A percentile compares a stretch with the other conserved stretches of the same genome.
These are phyloP conservation scores for Turdus rufiventris DNA, from an alignment of 2,113 vertebrate species.

Conservation along the genomic window DNA sequence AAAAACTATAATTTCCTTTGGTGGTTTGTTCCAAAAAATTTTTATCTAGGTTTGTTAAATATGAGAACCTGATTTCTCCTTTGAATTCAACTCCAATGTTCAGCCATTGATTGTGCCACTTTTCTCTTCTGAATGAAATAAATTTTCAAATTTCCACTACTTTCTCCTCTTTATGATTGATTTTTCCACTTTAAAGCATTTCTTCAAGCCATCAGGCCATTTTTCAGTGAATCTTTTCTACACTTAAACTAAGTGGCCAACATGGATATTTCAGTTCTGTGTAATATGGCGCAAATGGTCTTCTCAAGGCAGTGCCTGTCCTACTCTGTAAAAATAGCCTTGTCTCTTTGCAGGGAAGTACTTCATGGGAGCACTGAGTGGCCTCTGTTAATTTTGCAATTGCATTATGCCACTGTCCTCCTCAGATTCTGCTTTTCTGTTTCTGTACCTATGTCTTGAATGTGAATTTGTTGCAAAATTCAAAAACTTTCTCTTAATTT, in stretches of 20 bases:
- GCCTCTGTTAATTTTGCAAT: neutral
- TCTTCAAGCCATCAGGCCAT: neutral
- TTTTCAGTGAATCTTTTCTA: neutral
- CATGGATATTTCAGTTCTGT: accelerated
- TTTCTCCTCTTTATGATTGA: neutral
- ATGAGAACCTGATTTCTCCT: neutral
- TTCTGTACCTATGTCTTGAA: neutral
- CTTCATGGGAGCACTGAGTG: neutral
- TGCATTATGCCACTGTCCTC: neutral
- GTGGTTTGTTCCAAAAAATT: neutral
- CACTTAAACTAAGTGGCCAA: neutral
- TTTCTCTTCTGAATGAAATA: neutral
- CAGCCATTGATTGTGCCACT: neutral
- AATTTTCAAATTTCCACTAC: neutral
- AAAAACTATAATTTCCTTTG: neutral
- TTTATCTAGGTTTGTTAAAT: neutral
- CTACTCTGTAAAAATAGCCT: neutral
- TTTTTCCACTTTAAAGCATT: neutral
- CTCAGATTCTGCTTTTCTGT: neutral
- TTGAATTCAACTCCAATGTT: neutral
- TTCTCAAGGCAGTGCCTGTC: neutral
- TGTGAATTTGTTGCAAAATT: neutral
- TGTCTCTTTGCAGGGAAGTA: neutral
- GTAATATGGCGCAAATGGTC: neutral
- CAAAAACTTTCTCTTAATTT: neutral